phyloP scores from a whole-genome alignment of 2,797 vertebrate genomes.

The Danio tinwini region DNA sequence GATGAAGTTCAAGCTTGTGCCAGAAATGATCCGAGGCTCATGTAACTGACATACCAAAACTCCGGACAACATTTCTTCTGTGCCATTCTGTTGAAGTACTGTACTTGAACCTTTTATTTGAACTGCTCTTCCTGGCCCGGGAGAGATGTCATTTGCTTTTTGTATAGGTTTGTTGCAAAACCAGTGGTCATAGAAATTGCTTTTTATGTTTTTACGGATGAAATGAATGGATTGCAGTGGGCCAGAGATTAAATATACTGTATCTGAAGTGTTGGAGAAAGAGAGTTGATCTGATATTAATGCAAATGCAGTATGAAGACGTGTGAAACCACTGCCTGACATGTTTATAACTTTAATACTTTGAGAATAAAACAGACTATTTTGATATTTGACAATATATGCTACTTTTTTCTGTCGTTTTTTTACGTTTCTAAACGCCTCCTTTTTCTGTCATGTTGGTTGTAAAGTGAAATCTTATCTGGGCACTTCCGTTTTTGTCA shows the following conservation, averaged over 20 bases:
- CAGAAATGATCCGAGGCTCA: conserved; percentile 56
- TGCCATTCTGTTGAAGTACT: conserved; percentile 55
- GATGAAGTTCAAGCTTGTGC: conserved; percentile 45
- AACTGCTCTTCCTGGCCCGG: conserved; percentile 31
- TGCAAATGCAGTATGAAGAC: conserved; percentile 71
- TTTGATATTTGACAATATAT: conserved; percentile 76
- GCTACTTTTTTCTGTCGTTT: not conserved
- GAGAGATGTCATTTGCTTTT: conserved; percentile 57
- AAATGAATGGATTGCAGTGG: conserved; percentile 30
- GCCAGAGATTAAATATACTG: conserved; percentile 18
- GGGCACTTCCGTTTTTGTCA: not conserved
- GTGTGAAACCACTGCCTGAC: conserved; percentile 82
- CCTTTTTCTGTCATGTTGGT: not conserved
- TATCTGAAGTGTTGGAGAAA: conserved; percentile 20
- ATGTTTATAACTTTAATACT: conserved; percentile 84
- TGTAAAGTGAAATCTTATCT: conserved; percentile 5
- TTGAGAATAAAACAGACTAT: conserved; percentile 82
- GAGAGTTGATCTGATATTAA: conserved; percentile 56
- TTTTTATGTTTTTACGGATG: conserved; percentile 53
- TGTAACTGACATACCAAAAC: conserved; percentile 49
- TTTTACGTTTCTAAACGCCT: not conserved
- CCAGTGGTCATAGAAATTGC: conserved; percentile 57
- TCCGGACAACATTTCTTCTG: conserved; percentile 35
- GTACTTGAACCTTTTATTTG: conserved; percentile 50
- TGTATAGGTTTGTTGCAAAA: conserved; percentile 75